phyloP scores from a whole-genome alignment of 2,888 invertebrate species.

The Sabellastarte sp. region DNA sequence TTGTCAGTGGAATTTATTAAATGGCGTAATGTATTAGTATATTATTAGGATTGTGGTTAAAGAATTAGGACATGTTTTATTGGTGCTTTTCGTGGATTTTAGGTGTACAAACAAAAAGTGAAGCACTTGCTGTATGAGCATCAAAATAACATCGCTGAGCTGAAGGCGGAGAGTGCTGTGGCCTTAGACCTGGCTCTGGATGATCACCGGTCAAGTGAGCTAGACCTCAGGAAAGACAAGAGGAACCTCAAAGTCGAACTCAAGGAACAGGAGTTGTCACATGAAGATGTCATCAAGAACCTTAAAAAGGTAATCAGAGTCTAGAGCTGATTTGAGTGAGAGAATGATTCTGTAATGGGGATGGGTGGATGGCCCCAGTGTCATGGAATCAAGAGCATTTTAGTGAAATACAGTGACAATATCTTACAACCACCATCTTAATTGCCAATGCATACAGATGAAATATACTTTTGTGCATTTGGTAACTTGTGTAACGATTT shows the following conservation, averaged over 20 bases:
- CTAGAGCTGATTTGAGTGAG: slow-evolving; percentile 60
- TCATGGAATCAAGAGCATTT: too few species aligned
- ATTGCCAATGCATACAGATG: too few species aligned
- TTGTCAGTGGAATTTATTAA: too few species aligned
- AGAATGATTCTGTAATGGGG: too few species aligned
- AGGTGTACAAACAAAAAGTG: slow-evolving; percentile 85
- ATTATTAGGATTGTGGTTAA: neutral
- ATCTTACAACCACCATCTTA: too few species aligned
- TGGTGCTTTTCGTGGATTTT: too few species aligned
- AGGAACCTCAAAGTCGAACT: slow-evolving; percentile 68
- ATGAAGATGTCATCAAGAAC: slow-evolving; percentile 73
- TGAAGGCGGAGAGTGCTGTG: slow-evolving; percentile 71
- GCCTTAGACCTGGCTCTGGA: slow-evolving; percentile 79
- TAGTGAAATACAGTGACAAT: too few species aligned
- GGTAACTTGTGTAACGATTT: too few species aligned
- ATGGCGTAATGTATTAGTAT: too few species aligned
- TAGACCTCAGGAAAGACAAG: slow-evolving; percentile 75
- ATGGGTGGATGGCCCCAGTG: too few species aligned
- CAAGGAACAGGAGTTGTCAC: slow-evolving; percentile 70
- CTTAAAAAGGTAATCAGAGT: slow-evolving; percentile 71
- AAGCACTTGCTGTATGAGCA: slow-evolving; percentile 91
- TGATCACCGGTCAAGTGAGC: slow-evolving; percentile 75
- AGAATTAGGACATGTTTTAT: too few species aligned
- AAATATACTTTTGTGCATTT: too few species aligned
- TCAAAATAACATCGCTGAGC: slow-evolving; percentile 78